A percentile compares a stretch with the other conserved stretches of the same genome.
Conservation (phyloP, 2,113 vertebrate species). For the Malurus cyaneus region DNA sequence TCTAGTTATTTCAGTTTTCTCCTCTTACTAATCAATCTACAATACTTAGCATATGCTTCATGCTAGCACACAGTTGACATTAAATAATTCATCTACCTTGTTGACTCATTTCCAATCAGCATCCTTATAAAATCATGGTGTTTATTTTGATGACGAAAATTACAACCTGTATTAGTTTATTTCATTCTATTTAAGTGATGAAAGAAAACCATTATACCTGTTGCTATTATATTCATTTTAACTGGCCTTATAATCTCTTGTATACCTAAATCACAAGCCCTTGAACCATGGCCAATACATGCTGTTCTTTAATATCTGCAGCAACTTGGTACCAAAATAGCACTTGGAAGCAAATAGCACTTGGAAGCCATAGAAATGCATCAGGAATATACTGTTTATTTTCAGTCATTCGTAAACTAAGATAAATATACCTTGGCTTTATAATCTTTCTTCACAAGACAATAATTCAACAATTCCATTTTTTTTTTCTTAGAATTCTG, state of each 20-base stretch:
- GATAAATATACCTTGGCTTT: neutral
- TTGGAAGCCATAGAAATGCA: neutral
- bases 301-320: neutral
- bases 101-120: neutral
- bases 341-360: neutral
- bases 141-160: neutral
- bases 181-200: neutral
- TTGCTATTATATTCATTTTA: neutral
- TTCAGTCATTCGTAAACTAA: neutral
- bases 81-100: neutral
- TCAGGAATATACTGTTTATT: neutral
- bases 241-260: neutral
- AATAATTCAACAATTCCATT: neutral
- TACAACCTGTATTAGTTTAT: neutral
- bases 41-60: neutral
- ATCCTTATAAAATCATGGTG: neutral
- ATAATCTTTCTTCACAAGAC: neutral
- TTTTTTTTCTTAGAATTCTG: neutral
- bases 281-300: neutral
- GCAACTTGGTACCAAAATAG: neutral
- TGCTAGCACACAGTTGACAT: neutral
- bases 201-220: neutral
- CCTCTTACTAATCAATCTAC: neutral
- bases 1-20: neutral
- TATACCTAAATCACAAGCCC: neutral